phyloP scores from a whole-genome alignment of 1,140 invertebrate genomes.

The Papilio machaon region DNA sequence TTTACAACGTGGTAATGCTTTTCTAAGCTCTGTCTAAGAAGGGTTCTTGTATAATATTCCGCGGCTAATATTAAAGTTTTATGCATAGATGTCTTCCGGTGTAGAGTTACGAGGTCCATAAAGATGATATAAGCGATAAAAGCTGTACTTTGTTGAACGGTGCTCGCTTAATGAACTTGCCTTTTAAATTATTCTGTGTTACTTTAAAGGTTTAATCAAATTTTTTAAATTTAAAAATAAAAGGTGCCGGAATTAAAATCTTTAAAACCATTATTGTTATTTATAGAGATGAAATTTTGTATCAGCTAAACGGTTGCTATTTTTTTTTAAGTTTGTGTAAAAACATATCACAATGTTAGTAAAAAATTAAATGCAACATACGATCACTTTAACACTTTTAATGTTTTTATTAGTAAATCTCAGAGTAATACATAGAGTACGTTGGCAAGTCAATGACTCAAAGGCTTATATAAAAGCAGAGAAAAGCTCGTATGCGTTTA shows the following conservation, averaged over 20 bases:
- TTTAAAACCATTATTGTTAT: neutral
- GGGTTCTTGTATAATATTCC: constrained; percentile 6
- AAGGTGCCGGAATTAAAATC: neutral
- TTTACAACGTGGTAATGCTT: constrained; percentile 34
- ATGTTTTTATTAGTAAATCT: constrained; percentile 15
- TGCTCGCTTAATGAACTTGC: constrained; percentile 18
- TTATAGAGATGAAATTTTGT: neutral
- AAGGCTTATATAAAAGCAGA: constrained; percentile 27
- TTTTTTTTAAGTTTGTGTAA: neutral
- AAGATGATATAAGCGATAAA: constrained; percentile 37
- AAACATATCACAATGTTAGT: neutral
- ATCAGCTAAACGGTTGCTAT: neutral
- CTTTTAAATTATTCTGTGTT: constrained; percentile 18
- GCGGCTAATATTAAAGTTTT: constrained; percentile 35
- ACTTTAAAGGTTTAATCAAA: constrained; percentile 7
- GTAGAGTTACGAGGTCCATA: constrained; percentile 30
- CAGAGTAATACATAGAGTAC: constrained; percentile 14
- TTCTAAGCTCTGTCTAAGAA: constrained; percentile 16
- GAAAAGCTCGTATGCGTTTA: constrained; percentile 25
- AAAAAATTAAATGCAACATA: neutral
- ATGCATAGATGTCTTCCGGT: constrained; percentile 32
- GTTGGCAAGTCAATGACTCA: constrained; percentile 10
- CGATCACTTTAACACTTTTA: neutral
- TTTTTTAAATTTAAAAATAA: neutral
- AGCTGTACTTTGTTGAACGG: constrained; percentile 19